A percentile compares a stretch with the other conserved stretches of the same genome.
phyloP scores from a whole-genome alignment of 1,140 invertebrate species.

The Chymomyza costata region DNA sequence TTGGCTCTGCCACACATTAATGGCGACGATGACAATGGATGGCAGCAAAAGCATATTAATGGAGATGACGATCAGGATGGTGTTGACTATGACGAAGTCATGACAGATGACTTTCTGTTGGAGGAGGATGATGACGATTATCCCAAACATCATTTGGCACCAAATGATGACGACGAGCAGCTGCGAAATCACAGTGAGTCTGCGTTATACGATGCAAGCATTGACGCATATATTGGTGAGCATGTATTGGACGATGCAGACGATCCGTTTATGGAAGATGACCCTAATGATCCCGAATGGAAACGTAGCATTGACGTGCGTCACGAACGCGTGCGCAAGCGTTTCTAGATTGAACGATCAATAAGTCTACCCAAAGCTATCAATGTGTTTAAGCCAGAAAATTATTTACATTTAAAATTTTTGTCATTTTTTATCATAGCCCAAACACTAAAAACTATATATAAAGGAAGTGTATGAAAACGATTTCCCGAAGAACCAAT shows the following conservation, averaged over 20 bases:
- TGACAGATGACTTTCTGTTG: too few relatives aligned
- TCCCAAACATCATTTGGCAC: constrained; percentile 60
- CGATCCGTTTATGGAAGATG: constrained; percentile 79
- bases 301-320: constrained; percentile 36
- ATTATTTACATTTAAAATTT: constrained; percentile 10
- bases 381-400: constrained; percentile 4
- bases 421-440: constrained; percentile 36
- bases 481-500: background rate
- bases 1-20: constrained; percentile 6
- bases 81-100: constrained; percentile 31
- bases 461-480: background rate
- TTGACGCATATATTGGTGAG: constrained; percentile 52
- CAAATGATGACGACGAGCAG: constrained; percentile 55
- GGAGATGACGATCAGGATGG: constrained; percentile 25
- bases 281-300: constrained; percentile 90
- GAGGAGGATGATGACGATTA: constrained; percentile 56
- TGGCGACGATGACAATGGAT: background rate
- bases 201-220: constrained; percentile 36
- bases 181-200: constrained; percentile 10
- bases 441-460: too few relatives aligned
- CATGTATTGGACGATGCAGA: constrained; percentile 77
- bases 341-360: constrained; percentile 17
- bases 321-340: constrained; percentile 30
- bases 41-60: constrained; percentile 12
- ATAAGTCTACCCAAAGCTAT: background rate